Conservation (phyloP, 2,113 vertebrate genomes). For the Erpornis zantholeuca region DNA sequence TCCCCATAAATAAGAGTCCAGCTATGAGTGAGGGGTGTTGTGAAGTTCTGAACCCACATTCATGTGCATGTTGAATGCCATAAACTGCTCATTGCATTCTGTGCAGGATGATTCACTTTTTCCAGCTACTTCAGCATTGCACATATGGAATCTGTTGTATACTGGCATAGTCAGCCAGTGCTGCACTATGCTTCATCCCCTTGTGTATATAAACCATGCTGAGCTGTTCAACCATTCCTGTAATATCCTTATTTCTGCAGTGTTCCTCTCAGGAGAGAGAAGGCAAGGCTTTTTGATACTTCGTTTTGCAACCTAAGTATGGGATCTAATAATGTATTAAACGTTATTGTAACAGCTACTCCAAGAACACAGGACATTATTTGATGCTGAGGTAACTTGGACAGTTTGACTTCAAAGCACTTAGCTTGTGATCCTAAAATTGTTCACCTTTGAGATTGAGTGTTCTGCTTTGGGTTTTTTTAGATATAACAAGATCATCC, state of each 20-base stretch:
- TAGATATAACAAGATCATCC: neutral
- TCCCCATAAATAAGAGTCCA: neutral
- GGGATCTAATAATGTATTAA: neutral
- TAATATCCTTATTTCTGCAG: neutral
- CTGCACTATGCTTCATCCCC: neutral
- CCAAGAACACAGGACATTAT: neutral
- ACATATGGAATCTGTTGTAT: conserved; percentile 25
- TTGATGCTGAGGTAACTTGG: neutral
- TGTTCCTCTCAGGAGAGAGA: neutral
- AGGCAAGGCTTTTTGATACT: neutral
- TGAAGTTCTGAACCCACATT: neutral
- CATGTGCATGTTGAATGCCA: neutral
- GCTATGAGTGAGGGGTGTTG: neutral
- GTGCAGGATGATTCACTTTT: conserved; percentile 48
- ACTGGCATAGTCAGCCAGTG: neutral
- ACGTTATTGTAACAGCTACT: neutral
- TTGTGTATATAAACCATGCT: neutral
- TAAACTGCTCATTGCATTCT: neutral
- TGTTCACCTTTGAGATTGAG: neutral
- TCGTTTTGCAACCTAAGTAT: neutral
- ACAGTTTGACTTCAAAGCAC: neutral
- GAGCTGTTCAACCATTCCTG: neutral
- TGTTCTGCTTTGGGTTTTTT: neutral
- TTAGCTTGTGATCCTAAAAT: neutral
- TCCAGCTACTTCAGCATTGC: neutral